phyloP scores from a whole-genome alignment of 2,888 invertebrate genomes.

The Drosophila parthenogenetica region DNA sequence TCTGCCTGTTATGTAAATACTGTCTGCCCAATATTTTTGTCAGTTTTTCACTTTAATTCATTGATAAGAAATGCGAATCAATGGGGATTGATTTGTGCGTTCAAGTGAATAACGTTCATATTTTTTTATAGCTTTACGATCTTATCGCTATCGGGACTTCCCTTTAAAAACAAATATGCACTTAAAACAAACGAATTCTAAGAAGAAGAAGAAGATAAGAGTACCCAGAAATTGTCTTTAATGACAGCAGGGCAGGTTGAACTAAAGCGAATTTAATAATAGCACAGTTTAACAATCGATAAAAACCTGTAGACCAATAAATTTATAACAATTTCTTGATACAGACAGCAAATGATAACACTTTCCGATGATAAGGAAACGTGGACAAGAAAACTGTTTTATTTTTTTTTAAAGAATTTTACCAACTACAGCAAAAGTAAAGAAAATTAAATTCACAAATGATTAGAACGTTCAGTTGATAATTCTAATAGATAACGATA shows the following conservation, averaged over 20 bases:
- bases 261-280: constrained; percentile 22
- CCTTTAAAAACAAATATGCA: constrained; percentile 4
- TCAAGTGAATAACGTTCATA: not conserved
- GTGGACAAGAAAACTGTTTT: not conserved
- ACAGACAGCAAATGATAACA: constrained; percentile 27
- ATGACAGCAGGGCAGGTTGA: constrained; percentile 1
- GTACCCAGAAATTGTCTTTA: constrained; percentile 4
- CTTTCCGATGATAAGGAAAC: constrained; percentile 9
- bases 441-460: not conserved
- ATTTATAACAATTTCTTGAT: constrained; percentile 28
- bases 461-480: constrained; percentile 1
- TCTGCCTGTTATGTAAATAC: constrained; percentile 2
- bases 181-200: not conserved
- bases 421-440: not conserved
- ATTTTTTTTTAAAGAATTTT: not conserved
- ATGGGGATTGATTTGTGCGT: not conserved
- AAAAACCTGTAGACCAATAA: constrained; percentile 10
- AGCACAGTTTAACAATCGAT: constrained; percentile 10
- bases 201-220: constrained; percentile 25
- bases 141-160: constrained; percentile 4
- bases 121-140: not conserved
- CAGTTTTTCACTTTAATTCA: not conserved
- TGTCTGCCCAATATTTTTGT: not conserved
- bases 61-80: constrained; percentile 10
- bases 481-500: not conserved